Conservation (phyloP, 2,797 vertebrate species). For the Buphagus erythrorhynchus region DNA sequence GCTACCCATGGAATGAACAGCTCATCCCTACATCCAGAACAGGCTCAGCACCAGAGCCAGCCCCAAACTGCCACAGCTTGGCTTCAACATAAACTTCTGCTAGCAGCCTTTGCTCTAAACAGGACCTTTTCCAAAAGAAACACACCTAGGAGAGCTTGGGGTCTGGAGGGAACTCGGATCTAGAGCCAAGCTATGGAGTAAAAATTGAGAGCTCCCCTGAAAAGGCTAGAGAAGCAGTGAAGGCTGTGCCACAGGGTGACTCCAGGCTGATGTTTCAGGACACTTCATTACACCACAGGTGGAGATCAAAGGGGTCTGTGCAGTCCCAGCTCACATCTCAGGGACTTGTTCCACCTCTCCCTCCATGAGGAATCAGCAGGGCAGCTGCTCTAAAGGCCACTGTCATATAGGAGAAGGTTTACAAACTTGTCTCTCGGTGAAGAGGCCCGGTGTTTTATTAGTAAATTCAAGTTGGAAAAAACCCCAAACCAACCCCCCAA, state of each 20-base stretch:
- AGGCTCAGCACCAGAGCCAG: not conserved
- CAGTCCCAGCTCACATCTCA: not conserved
- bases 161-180: not conserved
- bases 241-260: not conserved
- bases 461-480: slow-evolving; percentile 33
- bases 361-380: not conserved
- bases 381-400: slow-evolving; percentile 34
- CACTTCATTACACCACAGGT: not conserved
- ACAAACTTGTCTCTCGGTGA: slow-evolving; percentile 14
- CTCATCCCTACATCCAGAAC: rapidly evolving
- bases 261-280: not conserved
- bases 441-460: slow-evolving; percentile 31
- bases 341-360: not conserved
- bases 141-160: rapidly evolving
- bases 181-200: not conserved
- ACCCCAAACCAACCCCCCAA: not conserved
- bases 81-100: rapidly evolving
- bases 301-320: not conserved
- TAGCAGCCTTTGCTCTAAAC: rapidly evolving
- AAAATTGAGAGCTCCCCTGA: not conserved
- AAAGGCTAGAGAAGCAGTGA: not conserved
- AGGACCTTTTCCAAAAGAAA: not conserved
- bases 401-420: slow-evolving; percentile 1
- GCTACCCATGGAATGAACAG: rapidly evolving
- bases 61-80: rapidly evolving